These are phyloP conservation scores for Argyresthia albistria DNA, from an alignment of 2,888 invertebrate species.

Conservation along the genomic window DNA sequence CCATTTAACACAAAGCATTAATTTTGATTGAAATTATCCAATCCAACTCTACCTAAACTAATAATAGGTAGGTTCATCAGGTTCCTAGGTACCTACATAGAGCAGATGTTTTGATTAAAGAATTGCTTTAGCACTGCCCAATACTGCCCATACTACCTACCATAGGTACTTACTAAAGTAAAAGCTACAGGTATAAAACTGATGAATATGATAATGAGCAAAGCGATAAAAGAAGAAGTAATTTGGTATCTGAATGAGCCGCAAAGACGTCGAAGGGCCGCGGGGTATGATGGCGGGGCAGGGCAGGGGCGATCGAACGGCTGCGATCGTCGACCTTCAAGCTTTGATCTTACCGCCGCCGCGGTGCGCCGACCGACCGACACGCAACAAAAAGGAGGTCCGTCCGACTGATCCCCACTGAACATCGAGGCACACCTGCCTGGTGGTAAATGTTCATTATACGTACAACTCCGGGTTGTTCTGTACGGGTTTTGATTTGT, in stretches of 20 bases:
- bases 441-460: neutral
- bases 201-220: neutral
- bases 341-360: constrained; percentile 57
- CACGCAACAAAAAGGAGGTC: constrained; percentile 10
- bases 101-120: no score
- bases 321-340: constrained; percentile 66
- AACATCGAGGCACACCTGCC: neutral
- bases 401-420: neutral
- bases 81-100: no score
- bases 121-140: no score
- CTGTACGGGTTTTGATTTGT: neutral
- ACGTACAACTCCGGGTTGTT: no score
- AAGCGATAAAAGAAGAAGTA: neutral
- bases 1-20: no score
- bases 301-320: constrained; percentile 27
- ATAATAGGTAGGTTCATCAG: no score
- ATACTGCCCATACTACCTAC: no score
- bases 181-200: no score
- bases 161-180: no score
- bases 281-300: constrained; percentile 7
- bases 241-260: neutral
- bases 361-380: constrained; percentile 14
- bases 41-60: no score
- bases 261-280: neutral
- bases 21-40: no score